Conservation (phyloP, 2,113 vertebrate species). For the Callipepla squamata region DNA sequence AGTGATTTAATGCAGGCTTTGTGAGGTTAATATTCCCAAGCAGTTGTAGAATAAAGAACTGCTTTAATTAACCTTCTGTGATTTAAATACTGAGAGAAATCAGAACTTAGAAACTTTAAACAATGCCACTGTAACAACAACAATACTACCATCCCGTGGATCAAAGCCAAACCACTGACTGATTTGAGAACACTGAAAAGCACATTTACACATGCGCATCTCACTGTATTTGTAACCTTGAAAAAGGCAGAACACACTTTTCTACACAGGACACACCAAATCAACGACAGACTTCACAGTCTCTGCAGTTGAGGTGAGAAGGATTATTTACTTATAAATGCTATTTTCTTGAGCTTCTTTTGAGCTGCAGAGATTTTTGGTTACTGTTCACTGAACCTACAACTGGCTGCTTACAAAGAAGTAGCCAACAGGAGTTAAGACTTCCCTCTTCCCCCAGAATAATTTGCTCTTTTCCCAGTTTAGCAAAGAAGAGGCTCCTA, state of each 20-base stretch:
- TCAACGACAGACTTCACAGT: background rate
- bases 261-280: background rate
- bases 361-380: background rate
- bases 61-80: constrained; percentile 89
- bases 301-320: background rate
- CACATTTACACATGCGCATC: background rate
- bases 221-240: background rate
- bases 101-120: constrained; percentile 46
- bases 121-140: constrained; percentile 24
- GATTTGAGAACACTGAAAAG: constrained; percentile 11
- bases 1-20: constrained; percentile 77
- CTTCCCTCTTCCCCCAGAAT: background rate
- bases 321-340: background rate
- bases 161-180: background rate
- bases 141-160: background rate
- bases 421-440: background rate
- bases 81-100: constrained; percentile 81
- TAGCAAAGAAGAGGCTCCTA: background rate
- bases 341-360: background rate
- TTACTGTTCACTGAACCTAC: background rate
- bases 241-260: background rate
- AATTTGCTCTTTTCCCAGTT: background rate
- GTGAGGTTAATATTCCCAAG: constrained; percentile 79
- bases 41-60: constrained; percentile 76
- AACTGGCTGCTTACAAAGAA: background rate